These are phyloP conservation scores for Macroglossus sobrinus DNA, from an alignment of 2,113 vertebrate species.

Conservation along the genomic window DNA sequence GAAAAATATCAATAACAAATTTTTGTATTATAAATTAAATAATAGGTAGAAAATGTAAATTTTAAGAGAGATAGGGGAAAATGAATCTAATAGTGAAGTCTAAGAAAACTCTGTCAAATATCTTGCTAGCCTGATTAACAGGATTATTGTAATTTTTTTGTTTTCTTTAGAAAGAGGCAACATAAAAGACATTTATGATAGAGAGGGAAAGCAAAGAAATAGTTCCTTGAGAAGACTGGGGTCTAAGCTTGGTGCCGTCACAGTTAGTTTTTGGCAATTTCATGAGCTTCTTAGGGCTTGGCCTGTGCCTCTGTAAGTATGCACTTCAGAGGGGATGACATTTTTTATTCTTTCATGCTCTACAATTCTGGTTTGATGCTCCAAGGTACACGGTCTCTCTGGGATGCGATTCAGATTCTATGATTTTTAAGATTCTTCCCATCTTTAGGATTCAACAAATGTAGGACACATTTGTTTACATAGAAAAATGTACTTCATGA, in stretches of 20 bases:
- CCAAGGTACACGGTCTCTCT: accelerated
- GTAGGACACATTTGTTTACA: neutral
- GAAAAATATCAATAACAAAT: neutral
- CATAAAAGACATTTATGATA: neutral
- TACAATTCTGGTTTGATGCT: neutral
- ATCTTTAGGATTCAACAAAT: neutral
- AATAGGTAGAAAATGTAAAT: neutral
- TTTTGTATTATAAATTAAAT: neutral
- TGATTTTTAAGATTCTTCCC: neutral
- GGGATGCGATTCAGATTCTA: neutral
- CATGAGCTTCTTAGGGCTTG: accelerated
- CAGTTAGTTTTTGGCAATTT: neutral
- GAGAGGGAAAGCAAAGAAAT: neutral
- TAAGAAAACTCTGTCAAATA: conserved; percentile 4
- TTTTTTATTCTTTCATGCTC: neutral
- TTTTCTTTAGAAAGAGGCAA: neutral
- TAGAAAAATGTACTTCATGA: neutral
- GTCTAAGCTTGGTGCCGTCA: neutral
- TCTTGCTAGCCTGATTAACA: neutral
- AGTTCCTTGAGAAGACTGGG: neutral
- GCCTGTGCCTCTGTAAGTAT: neutral
- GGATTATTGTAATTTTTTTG: neutral
- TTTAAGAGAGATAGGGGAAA: neutral
- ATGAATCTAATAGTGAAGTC: accelerated
- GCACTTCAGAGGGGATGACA: neutral